These are phyloP conservation scores for Myotis myotis DNA, from an alignment of 2,797 vertebrate genomes.

Conservation along the genomic window DNA sequence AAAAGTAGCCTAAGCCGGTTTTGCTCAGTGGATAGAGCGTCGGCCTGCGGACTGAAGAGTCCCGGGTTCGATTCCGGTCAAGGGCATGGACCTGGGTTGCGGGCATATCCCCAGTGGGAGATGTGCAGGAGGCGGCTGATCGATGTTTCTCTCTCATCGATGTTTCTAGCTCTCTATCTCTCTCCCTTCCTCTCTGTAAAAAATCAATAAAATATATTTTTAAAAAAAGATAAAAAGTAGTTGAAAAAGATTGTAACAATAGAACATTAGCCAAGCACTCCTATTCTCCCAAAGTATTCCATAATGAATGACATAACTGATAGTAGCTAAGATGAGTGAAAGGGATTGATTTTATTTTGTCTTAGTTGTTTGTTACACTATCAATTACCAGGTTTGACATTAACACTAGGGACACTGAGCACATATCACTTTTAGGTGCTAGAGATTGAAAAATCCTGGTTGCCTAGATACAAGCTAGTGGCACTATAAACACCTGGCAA, in stretches of 20 bases:
- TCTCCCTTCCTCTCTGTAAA: too few species aligned
- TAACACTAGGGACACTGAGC: neutral
- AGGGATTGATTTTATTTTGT: neutral
- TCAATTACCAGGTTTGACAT: neutral
- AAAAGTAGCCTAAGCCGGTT: too few species aligned
- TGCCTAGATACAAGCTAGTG: neutral
- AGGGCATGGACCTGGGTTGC: too few species aligned
- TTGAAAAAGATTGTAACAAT: conserved; percentile 43
- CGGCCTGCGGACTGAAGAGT: too few species aligned
- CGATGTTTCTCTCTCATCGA: too few species aligned
- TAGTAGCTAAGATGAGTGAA: neutral
- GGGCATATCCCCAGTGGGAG: too few species aligned
- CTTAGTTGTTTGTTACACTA: neutral
- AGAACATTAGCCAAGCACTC: neutral
- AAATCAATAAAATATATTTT: too few species aligned
- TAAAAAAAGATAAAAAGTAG: neutral
- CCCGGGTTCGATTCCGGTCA: too few species aligned
- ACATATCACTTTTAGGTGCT: neutral
- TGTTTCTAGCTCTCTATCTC: too few species aligned
- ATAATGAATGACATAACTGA: neutral
- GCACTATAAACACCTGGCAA: neutral
- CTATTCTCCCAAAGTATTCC: conserved; percentile 24
- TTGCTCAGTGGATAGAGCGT: too few species aligned
- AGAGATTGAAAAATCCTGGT: neutral
- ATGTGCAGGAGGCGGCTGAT: too few species aligned